These are phyloP conservation scores for Aspidiotus destructor DNA, from an alignment of 2,888 invertebrate species.

Conservation along the genomic window DNA sequence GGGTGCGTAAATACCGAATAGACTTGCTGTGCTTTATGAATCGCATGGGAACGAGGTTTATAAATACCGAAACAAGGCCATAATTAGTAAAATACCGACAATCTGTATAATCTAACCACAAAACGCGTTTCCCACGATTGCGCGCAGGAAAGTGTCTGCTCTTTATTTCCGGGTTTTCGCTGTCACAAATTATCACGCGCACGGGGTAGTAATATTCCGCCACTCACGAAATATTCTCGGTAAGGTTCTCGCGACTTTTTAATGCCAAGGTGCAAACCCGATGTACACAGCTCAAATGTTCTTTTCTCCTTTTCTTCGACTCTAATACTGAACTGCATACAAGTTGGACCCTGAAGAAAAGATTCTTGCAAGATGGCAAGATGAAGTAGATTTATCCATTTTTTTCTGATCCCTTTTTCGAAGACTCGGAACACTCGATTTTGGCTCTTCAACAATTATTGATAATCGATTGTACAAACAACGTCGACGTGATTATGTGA, in stretches of 20 bases:
- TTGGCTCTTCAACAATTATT: neutral
- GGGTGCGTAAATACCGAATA: no score
- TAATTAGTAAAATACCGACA: conserved; percentile 30
- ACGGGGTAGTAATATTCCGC: conserved; percentile 16
- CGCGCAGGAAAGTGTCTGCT: conserved; percentile 23
- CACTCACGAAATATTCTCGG: no score
- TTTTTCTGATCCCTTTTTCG: neutral
- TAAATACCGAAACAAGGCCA: neutral
- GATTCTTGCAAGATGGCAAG: no score
- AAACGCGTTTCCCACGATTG: conserved; percentile 25
- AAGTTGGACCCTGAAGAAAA: no score
- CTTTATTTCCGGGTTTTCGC: conserved; percentile 27
- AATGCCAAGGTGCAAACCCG: no score
- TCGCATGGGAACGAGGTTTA: neutral
- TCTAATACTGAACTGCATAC: no score
- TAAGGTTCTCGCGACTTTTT: no score
- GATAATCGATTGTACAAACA: conserved; percentile 28
- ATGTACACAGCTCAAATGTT: no score
- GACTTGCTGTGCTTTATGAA: neutral
- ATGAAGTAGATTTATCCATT: neutral
- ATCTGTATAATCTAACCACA: conserved; percentile 14
- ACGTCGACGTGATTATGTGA: conserved; percentile 12
- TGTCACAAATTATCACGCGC: conserved; percentile 16
- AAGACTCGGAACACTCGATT: neutral
- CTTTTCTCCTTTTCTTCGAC: no score